Evolutionary conservation across 2,113 vertebrate genomes (phyloP).

Genomic region (Alaudala cheleensis): DNA sequence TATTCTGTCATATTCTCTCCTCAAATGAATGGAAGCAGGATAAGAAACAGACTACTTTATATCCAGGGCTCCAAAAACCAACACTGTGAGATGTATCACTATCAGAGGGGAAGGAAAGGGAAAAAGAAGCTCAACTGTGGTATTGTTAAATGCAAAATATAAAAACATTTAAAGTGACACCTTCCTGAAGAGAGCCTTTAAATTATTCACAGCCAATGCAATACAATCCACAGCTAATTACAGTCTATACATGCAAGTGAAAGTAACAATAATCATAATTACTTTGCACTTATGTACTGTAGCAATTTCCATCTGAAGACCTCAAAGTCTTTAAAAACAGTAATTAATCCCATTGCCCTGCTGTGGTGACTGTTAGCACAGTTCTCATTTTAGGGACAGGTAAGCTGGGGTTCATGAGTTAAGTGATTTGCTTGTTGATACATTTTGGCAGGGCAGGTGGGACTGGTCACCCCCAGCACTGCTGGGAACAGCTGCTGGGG

Average conservation of each 20-base stretch:
- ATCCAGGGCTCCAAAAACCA: background rate
- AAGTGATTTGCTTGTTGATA: background rate
- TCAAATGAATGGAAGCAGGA: background rate
- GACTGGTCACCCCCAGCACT: background rate
- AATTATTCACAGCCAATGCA: slow-evolving; percentile 57
- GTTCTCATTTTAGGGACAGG: background rate
- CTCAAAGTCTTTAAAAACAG: slow-evolving; percentile 56
- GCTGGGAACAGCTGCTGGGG: background rate
- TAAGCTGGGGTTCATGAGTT: background rate
- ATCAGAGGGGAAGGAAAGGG: background rate
- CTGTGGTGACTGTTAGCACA: background rate
- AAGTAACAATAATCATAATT: slow-evolving; percentile 64
- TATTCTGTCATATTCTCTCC: background rate
- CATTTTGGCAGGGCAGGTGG: background rate
- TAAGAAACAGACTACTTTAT: background rate
- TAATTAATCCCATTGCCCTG: slow-evolving; percentile 47
- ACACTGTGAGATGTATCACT: background rate
- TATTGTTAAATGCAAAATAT: slow-evolving; percentile 8
- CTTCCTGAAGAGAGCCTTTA: slow-evolving; percentile 30
- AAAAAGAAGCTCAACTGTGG: background rate
- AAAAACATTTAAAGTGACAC: slow-evolving; percentile 47
- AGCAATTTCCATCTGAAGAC: slow-evolving; percentile 56
- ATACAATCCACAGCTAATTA: slow-evolving; percentile 67
- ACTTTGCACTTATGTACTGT: slow-evolving; percentile 50
- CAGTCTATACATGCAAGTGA: slow-evolving; percentile 57